phyloP scores from a whole-genome alignment of 64 coral and sea anemone genomes.

The Orbicella faveolata region DNA sequence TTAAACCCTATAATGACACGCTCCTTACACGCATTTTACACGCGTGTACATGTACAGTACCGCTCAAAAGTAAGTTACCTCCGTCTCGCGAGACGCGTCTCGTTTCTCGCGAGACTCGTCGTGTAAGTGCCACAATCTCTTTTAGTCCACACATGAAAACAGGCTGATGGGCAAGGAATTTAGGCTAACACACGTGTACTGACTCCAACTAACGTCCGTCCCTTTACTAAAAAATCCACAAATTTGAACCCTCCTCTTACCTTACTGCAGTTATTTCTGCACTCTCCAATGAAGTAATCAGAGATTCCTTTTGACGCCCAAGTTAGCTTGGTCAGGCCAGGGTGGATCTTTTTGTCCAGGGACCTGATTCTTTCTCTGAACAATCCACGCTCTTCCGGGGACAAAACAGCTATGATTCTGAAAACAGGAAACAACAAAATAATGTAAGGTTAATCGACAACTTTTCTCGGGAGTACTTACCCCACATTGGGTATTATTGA shows the following conservation, averaged over 20 bases:
- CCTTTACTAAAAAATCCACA: background rate
- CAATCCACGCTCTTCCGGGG: slow-evolving; percentile 86
- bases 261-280: slow-evolving; percentile 98
- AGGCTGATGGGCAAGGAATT: too few species aligned
- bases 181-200: too few species aligned
- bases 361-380: slow-evolving; percentile 96
- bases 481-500: background rate
- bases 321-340: slow-evolving; percentile 93
- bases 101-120: too few species aligned
- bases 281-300: slow-evolving; percentile 99
- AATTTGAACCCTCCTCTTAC: slow-evolving; percentile 8
- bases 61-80: too few species aligned
- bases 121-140: too few species aligned
- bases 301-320: slow-evolving; percentile 98
- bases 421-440: background rate
- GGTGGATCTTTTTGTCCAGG: slow-evolving; percentile 97
- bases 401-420: slow-evolving; percentile 96
- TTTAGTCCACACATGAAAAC: too few species aligned
- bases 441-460: background rate
- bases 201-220: too few species aligned
- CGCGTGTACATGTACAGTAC: too few species aligned
- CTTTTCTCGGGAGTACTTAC: background rate
- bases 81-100: too few species aligned
- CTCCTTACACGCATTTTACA: too few species aligned
- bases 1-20: too few species aligned